These are phyloP conservation scores for Engraulis encrasicolus DNA, from an alignment of 2,113 vertebrate species.

Conservation along the genomic window DNA sequence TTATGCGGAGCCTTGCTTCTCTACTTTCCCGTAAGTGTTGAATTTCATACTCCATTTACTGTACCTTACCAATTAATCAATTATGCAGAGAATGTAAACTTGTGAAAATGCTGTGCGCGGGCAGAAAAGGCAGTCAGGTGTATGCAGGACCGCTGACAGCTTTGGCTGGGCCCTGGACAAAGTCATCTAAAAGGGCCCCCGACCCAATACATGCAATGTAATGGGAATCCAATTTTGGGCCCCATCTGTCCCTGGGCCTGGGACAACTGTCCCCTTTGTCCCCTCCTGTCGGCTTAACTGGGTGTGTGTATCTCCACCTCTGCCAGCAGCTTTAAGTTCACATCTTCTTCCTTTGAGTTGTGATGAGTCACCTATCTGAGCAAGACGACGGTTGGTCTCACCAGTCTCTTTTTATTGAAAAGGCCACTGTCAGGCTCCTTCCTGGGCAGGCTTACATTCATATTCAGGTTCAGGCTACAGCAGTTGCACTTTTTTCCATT, in stretches of 20 bases:
- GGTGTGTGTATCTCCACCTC: too few relatives aligned
- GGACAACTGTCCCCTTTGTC: too few relatives aligned
- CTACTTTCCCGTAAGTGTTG: constrained; percentile 42
- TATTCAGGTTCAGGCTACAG: background rate
- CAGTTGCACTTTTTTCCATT: background rate
- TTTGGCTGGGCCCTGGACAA: too few relatives aligned
- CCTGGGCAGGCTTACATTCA: background rate
- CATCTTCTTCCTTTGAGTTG: background rate
- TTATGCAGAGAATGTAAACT: constrained; percentile 10
- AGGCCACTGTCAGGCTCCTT: background rate
- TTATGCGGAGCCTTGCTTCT: constrained; percentile 88
- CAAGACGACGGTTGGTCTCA: background rate
- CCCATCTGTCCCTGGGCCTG: too few relatives aligned
- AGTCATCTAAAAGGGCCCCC: too few relatives aligned
- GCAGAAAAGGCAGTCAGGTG: background rate
- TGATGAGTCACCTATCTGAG: background rate
- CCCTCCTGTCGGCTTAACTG: too few relatives aligned
- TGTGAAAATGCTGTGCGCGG: background rate
- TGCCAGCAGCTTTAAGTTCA: background rate
- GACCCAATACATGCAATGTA: too few relatives aligned
- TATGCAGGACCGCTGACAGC: too few relatives aligned
- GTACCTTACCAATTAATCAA: background rate
- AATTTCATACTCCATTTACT: background rate
- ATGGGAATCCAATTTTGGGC: too few relatives aligned
- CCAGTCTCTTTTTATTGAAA: background rate